phyloP scores from a whole-genome alignment of 1,140 invertebrate species.

The Sitophilus oryzae region DNA sequence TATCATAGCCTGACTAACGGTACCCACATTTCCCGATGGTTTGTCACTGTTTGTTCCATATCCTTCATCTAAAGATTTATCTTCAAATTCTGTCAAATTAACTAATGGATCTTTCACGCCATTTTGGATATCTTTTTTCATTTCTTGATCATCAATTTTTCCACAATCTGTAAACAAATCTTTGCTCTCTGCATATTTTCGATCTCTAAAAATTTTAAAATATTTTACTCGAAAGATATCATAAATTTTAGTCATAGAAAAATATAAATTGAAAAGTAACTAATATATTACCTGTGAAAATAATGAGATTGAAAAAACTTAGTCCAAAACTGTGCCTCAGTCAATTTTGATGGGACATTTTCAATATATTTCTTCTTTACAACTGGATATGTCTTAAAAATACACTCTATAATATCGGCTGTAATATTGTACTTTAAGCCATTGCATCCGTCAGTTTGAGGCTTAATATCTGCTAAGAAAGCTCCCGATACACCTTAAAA shows the following conservation, averaged over 20 bases:
- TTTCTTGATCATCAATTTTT: conserved; percentile 87
- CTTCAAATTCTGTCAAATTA: conserved; percentile 74
- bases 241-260: too few relatives aligned
- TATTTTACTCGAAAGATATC: background rate
- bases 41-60: conserved; percentile 56
- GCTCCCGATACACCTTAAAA: conserved; percentile 72
- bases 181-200: conserved; percentile 75
- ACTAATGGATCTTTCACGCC: conserved; percentile 74
- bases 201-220: conserved; percentile 58
- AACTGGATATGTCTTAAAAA: conserved; percentile 98
- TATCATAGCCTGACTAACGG: conserved; percentile 88
- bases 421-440: conserved; percentile 97
- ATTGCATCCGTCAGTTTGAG: conserved; percentile 95
- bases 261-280: conserved; percentile 7
- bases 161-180: conserved; percentile 96
- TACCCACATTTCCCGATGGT: conserved; percentile 54
- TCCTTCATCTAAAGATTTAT: conserved; percentile 65
- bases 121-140: conserved; percentile 71
- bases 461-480: conserved; percentile 90
- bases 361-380: conserved; percentile 96
- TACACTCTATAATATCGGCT: conserved; percentile 92
- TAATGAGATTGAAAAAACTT: conserved; percentile 99
- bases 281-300: conserved; percentile 69
- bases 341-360: conserved; percentile 91
- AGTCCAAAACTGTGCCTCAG: conserved; percentile 97